Percentiles rank a stretch among this genome's conserved stretches.
Conservation (phyloP, 2,888 invertebrate species). For the Congeria kusceri region DNA sequence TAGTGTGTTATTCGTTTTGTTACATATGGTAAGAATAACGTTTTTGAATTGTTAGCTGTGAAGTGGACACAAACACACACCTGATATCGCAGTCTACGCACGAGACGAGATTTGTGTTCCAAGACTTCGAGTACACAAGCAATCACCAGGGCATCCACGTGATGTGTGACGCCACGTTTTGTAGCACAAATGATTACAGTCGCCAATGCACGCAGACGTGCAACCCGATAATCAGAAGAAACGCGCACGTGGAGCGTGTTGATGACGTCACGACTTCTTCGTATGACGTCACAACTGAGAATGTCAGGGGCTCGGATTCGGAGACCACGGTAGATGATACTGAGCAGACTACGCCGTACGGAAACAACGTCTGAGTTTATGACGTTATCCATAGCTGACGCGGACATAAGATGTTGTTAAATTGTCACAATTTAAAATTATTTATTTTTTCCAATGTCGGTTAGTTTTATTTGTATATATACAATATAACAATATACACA, state of each 20-base stretch:
- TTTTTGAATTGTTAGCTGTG: constrained; percentile 50
- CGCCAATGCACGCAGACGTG: constrained; percentile 58
- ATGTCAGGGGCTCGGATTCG: neutral
- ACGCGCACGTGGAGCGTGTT: neutral
- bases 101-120: constrained; percentile 65
- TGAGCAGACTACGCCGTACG: no score
- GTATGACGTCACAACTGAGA: neutral
- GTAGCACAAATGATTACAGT: constrained; percentile 55
- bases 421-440: no score
- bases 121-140: constrained; percentile 66
- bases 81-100: constrained; percentile 61
- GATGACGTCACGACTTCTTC: neutral
- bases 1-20: no score
- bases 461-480: no score
- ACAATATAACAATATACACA: no score
- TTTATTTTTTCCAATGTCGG: no score
- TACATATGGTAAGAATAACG: neutral
- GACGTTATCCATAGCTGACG: no score
- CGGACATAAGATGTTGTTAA: no score
- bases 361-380: no score
- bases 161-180: constrained; percentile 64
- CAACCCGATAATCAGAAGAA: constrained; percentile 37
- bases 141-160: constrained; percentile 60
- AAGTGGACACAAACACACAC: constrained; percentile 54
- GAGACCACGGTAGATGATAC: no score